Conservation (phyloP, 2,888 invertebrate species). For the Pollenia amentaria region DNA sequence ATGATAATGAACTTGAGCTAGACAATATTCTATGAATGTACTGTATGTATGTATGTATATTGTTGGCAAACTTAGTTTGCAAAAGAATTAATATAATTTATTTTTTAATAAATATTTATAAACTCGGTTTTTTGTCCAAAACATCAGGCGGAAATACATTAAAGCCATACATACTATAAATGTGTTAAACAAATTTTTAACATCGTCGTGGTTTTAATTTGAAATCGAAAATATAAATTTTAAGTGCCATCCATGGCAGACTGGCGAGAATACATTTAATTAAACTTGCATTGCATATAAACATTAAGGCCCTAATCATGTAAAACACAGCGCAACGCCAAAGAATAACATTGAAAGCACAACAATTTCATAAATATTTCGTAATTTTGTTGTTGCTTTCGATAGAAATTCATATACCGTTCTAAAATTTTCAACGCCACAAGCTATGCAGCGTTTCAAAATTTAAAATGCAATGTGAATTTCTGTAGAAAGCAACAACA, state of each 20-base stretch:
- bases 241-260: slow-evolving; percentile 23
- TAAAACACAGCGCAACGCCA: no score
- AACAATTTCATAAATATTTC: no score
- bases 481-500: no score
- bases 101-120: neutral
- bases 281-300: slow-evolving; percentile 61
- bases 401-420: no score
- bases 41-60: neutral
- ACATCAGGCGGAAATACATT: slow-evolving; percentile 61
- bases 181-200: slow-evolving; percentile 26
- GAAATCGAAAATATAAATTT: slow-evolving; percentile 41
- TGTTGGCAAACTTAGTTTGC: slow-evolving; percentile 31
- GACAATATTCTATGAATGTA: neutral
- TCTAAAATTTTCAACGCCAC: no score
- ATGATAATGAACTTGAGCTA: slow-evolving; percentile 61
- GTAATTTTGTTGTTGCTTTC: no score
- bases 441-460: no score
- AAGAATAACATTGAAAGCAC: no score
- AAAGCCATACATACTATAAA: slow-evolving; percentile 43
- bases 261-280: slow-evolving; percentile 21
- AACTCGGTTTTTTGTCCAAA: slow-evolving; percentile 37
- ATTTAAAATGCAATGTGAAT: no score
- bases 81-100: slow-evolving; percentile 52
- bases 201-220: slow-evolving; percentile 32
- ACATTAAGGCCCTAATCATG: no score